Percentiles rank a stretch among this genome's conserved stretches.
These are phyloP conservation scores for Xestia xanthographa DNA, from an alignment of 2,888 invertebrate genomes.

Conservation along the genomic window DNA sequence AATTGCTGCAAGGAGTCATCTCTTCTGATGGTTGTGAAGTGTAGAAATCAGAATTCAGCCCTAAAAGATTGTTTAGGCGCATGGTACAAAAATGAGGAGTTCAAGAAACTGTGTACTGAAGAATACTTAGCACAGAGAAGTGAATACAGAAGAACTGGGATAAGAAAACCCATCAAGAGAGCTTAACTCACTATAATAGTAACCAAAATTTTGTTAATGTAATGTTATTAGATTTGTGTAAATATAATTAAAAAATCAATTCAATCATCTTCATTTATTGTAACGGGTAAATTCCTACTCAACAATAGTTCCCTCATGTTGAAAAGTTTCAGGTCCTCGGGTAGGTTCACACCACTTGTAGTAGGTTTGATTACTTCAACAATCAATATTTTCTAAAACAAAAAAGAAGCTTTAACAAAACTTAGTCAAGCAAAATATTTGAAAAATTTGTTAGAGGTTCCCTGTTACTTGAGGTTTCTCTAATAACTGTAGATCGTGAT, in stretches of 20 bases:
- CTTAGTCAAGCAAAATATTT: background rate
- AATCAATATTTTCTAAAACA: constrained; percentile 92
- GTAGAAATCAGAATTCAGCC: constrained; percentile 92
- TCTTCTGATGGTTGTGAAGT: constrained; percentile 93
- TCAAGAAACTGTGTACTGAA: constrained; percentile 93
- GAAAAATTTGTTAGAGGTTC: no score
- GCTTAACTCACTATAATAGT: constrained; percentile 71
- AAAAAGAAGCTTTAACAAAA: constrained; percentile 6
- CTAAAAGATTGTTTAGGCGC: constrained; percentile 93
- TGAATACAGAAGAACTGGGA: constrained; percentile 95
- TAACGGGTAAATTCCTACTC: constrained; percentile 88
- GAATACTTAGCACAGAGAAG: constrained; percentile 95
- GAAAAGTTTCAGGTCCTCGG: constrained; percentile 89
- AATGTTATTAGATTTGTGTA: constrained; percentile 71
- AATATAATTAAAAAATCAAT: constrained; percentile 70
- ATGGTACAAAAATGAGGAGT: constrained; percentile 95
- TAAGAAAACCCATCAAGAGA: constrained; percentile 90
- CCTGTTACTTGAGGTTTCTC: no score
- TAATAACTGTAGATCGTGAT: no score
- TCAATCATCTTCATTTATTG: constrained; percentile 86
- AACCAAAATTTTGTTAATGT: constrained; percentile 44
- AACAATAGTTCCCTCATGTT: constrained; percentile 92
- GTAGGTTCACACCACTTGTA: constrained; percentile 78
- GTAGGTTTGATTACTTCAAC: constrained; percentile 89
- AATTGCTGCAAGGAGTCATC: constrained; percentile 93